A percentile compares a stretch with the other conserved stretches of the same genome.
phyloP scores from a whole-genome alignment of 2,113 vertebrate genomes.

The Melanostigma gelatinosum region DNA sequence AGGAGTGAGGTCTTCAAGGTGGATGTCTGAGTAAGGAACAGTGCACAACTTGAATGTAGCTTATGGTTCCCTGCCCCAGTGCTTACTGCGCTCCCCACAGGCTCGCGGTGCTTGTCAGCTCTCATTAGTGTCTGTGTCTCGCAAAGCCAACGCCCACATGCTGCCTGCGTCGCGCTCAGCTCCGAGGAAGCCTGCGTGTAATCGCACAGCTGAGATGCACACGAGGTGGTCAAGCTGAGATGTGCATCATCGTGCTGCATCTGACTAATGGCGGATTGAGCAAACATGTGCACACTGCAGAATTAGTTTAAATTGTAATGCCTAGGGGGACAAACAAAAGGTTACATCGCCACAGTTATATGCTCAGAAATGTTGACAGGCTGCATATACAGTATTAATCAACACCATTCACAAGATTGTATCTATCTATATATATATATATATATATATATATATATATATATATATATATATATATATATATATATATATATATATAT shows the following conservation, averaged over 20 bases:
- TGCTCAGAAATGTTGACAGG: not conserved
- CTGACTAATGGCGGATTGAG: conserved; percentile 13
- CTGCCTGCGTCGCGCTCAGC: conserved; percentile 55
- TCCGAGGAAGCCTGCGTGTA: conserved; percentile 30
- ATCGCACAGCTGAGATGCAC: conserved; percentile 53
- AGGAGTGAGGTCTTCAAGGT: conserved; percentile 77
- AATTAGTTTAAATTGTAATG: not conserved
- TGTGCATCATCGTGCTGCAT: conserved; percentile 4
- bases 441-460: not conserved
- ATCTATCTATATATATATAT: not conserved
- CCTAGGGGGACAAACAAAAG: not conserved
- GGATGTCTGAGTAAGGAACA: conserved; percentile 67
- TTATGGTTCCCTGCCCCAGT: conserved; percentile 53
- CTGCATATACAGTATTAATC: conserved; percentile 17
- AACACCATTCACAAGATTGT: conserved; percentile 5
- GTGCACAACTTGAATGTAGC: conserved; percentile 66
- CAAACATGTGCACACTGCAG: not conserved
- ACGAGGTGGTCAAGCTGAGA: conserved; percentile 51
- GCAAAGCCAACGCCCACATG: conserved; percentile 60
- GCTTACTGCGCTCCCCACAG: conserved; percentile 63
- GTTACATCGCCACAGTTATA: conserved; percentile 11
- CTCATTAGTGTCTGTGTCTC: conserved; percentile 64
- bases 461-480: not conserved
- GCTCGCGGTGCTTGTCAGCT: conserved; percentile 71
- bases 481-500: not conserved